Evolutionary conservation across 2,888 invertebrate genomes (phyloP).

Genomic region (Drosophila anceps): DNA sequence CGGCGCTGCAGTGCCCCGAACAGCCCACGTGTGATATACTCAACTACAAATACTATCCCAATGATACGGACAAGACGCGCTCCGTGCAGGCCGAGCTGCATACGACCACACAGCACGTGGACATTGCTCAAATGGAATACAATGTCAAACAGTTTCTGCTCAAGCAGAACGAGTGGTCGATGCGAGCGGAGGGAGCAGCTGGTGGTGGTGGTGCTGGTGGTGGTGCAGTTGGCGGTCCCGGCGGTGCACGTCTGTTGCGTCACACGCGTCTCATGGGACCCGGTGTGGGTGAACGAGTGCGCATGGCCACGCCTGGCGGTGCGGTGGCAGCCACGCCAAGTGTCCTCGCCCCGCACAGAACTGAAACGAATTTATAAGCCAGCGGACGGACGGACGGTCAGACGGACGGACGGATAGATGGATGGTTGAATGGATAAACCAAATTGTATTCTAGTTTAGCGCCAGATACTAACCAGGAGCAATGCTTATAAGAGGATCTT

Average conservation of each 20-base stretch:
- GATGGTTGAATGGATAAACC: conserved; percentile 41
- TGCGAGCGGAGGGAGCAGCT: conserved; percentile 70
- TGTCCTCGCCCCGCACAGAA: conserved; percentile 82
- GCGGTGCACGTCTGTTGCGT: conserved; percentile 44
- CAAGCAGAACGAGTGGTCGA: conserved; percentile 86
- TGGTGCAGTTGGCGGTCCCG: conserved; percentile 3
- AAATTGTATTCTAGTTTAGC: conserved; percentile 74
- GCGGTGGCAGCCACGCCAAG: conserved; percentile 60
- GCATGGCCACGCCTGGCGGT: conserved; percentile 64
- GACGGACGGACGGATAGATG: not conserved
- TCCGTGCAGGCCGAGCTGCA: conserved; percentile 82
- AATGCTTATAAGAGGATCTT: conserved; percentile 34
- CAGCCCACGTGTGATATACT: conserved; percentile 84
- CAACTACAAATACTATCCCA: conserved; percentile 84
- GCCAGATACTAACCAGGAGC: conserved; percentile 19
- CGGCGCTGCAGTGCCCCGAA: conserved; percentile 73
- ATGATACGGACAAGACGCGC: conserved; percentile 82
- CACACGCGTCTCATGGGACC: conserved; percentile 79
- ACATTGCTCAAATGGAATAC: conserved; percentile 91
- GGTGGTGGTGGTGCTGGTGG: conserved; percentile 9
- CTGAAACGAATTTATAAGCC: conserved; percentile 85
- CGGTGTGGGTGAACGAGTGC: conserved; percentile 78
- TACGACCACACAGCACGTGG: conserved; percentile 85
- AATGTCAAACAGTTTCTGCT: conserved; percentile 91
- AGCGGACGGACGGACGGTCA: not conserved